A percentile compares a stretch with the other conserved stretches of the same genome.
These are phyloP conservation scores for Silurus aristotelis DNA, from an alignment of 2,797 vertebrate species.

Conservation along the genomic window DNA sequence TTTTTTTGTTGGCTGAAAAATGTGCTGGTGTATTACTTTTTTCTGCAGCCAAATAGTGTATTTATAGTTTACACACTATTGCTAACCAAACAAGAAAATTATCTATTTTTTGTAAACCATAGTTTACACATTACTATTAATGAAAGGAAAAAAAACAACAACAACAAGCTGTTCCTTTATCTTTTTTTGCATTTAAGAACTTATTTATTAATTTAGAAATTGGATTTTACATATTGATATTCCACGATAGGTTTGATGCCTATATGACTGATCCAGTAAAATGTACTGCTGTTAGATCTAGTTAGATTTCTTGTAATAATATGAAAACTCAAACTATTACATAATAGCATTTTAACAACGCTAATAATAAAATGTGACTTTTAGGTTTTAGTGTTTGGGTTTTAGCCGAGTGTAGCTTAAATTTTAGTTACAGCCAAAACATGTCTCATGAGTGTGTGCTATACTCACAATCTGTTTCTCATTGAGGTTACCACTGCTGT, in stretches of 20 bases:
- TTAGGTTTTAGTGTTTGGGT: neutral
- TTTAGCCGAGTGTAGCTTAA: neutral
- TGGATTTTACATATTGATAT: neutral
- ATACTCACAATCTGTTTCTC: conserved; percentile 96
- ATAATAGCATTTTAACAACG: neutral
- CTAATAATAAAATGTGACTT: conserved; percentile 4
- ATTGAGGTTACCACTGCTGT: conserved; percentile 93
- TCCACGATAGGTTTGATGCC: neutral
- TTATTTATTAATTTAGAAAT: neutral
- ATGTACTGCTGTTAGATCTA: neutral
- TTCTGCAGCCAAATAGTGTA: neutral
- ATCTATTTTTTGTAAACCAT: neutral
- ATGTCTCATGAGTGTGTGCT: conserved; percentile 6
- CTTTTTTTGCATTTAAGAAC: neutral
- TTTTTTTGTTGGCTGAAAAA: neutral
- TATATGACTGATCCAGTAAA: neutral
- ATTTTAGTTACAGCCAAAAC: neutral
- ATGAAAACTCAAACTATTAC: neutral
- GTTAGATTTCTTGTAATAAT: neutral
- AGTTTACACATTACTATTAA: neutral
- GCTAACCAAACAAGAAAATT: neutral
- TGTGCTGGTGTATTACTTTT: neutral
- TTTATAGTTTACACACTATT: neutral
- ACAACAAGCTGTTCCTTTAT: neutral
- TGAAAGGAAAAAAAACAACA: neutral